phyloP scores from a whole-genome alignment of 2,888 invertebrate genomes.

The Sceliomorpha sp. region DNA sequence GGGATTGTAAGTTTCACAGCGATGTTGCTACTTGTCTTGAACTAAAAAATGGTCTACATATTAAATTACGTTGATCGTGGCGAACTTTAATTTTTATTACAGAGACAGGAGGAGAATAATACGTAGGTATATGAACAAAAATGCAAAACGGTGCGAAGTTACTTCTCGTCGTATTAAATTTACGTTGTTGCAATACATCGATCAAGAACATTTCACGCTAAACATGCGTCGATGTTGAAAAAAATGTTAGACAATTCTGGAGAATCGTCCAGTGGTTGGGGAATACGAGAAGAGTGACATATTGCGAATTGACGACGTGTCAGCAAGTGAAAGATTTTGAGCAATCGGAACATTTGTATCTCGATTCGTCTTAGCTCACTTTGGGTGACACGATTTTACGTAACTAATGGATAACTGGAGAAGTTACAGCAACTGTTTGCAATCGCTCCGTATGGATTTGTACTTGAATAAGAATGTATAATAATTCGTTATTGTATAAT shows the following conservation, averaged over 20 bases:
- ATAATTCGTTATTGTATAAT: slow-evolving; percentile 42
- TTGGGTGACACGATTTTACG: slow-evolving; percentile 35
- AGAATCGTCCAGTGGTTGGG: too few relatives aligned
- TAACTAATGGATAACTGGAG: slow-evolving; percentile 39
- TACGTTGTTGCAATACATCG: too few relatives aligned
- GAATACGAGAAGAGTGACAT: not conserved
- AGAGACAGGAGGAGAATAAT: too few relatives aligned
- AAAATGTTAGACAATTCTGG: too few relatives aligned
- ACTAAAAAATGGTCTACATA: too few relatives aligned
- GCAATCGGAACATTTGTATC: slow-evolving; percentile 6
- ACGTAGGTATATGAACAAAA: too few relatives aligned
- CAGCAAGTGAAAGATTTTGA: slow-evolving; percentile 7
- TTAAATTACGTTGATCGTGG: slow-evolving; percentile 2
- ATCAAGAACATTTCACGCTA: too few relatives aligned
- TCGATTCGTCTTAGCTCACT: not conserved
- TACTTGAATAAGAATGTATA: slow-evolving; percentile 29
- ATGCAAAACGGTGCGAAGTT: too few relatives aligned
- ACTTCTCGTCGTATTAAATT: too few relatives aligned
- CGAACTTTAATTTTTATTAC: not conserved
- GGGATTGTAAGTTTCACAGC: slow-evolving; percentile 61
- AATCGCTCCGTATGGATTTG: slow-evolving; percentile 19
- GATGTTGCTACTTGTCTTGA: slow-evolving; percentile 25
- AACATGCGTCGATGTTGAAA: too few relatives aligned
- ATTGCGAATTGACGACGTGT: not conserved
- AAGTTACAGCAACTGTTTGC: slow-evolving; percentile 27